Conservation (phyloP, 2,888 invertebrate species). For the Chymomyza caudatula region DNA sequence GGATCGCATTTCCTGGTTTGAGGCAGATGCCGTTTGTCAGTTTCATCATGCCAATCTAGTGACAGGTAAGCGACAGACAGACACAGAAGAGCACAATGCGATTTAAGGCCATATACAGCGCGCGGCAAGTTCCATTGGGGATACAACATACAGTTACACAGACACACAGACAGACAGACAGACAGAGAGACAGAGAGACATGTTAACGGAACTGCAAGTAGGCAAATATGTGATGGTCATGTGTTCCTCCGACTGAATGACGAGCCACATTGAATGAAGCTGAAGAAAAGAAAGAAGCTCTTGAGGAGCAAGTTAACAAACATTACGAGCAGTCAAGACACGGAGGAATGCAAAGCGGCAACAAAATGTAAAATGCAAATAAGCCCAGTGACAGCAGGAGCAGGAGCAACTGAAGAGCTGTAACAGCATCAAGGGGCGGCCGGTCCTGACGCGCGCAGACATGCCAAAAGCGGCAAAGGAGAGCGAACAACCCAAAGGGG, state of each 20-base stretch:
- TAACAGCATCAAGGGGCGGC: not conserved
- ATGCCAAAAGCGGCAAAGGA: too few species aligned
- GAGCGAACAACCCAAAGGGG: not conserved
- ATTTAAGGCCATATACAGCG: not conserved
- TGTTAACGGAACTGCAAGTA: not conserved
- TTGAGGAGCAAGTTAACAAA: constrained; percentile 8
- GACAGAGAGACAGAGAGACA: not conserved
- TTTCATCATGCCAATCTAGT: constrained; percentile 89
- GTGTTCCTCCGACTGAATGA: not conserved
- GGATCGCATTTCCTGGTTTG: constrained; percentile 90
- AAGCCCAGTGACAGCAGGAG: constrained; percentile 39
- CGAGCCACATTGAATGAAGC: not conserved
- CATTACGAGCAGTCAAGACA: not conserved
- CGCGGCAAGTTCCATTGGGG: not conserved
- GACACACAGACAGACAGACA: not conserved
- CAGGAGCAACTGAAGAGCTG: too few species aligned
- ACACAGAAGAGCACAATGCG: not conserved
- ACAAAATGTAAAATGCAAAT: constrained; percentile 65
- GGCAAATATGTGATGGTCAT: not conserved
- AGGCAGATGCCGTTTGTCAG: constrained; percentile 90
- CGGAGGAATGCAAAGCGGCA: constrained; percentile 38
- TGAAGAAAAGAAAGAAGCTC: not conserved
- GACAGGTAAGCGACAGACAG: constrained; percentile 81
- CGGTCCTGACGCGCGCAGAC: not conserved
- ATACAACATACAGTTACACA: not conserved